Evolutionary conservation across 2,888 invertebrate species (phyloP), one percentile per base, ranked within the genome.

Genomic region (Loripinus fragilis): DNA sequence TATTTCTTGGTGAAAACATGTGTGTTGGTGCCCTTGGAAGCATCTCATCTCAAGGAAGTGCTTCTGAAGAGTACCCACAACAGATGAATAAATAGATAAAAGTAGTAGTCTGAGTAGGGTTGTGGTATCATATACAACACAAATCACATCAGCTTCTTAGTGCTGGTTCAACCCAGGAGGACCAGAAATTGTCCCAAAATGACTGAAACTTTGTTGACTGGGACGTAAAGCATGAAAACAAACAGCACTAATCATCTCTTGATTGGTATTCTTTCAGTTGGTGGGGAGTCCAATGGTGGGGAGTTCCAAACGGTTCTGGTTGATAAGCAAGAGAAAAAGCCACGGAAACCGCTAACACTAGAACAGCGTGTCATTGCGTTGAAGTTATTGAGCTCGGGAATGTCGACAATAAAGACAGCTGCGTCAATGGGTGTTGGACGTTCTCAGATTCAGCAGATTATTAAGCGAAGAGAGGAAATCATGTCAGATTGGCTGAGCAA

Each of bases 181-280:
- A n/a, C n/a, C n/a, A n/a, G n/a, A n/a, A n/a, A n/a, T n/a, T n/a
- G n/a, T n/a, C n/a, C n/a, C n/a, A n/a, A n/a, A n/a, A n/a, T n/a
- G n/a, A n/a, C n/a, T n/a, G n/a, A n/a, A n/a, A n/a, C n/a, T n/a
- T n/a, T n/a, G n/a, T n/a, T n/a, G n/a, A n/a, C n/a, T n/a, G n/a
- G n/a, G n/a, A n/a, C n/a, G n/a, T n/a, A n/a, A n/a, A n/a, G n/a
- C n/a, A n/a, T n/a, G n/a, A n/a, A n/a, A n/a, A n/a, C n/a, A n/a
- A n/a, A 38, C 38, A 12, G 12, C 38, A 38, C 38, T 8, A 38
- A 5, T 38, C 38, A 38, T 5, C 38, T 38, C 7, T n/a, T 48
- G n/a, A 48, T 48, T 48, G 48, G 48, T 48, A 48, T 48, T 48
- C 48, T 48, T 48, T 48, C 48, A 48, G 48, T 17, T 48, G 48